Evolutionary conservation across 2,888 invertebrate species (phyloP), one percentile per base, ranked within the genome.

Genomic region (Calliphora vomitoria): DNA sequence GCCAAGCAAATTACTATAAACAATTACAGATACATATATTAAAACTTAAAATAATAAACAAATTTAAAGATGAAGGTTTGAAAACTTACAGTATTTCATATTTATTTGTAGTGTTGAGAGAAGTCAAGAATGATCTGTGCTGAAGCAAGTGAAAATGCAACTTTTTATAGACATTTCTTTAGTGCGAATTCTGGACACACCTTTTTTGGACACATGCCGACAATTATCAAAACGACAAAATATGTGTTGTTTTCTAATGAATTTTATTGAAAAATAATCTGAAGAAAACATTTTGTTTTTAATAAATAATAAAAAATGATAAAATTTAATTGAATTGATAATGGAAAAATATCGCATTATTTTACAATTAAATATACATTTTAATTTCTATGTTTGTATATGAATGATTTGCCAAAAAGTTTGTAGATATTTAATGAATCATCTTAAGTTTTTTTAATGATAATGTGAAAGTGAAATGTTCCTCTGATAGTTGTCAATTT

Each of bases 21-120:
- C 20, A 58, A 62, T 20, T 35, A 20, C 0, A 55, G 5, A 44
- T 2, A 35, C 35, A 35, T 4, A 35, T 35, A 35, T 35, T 35
- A 35, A 1, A 38, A 25, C 13, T 10, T 11, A 25, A 15, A 53
- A 68, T 58, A 68, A 25, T 41, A 47, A 35, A 69, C 53, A 35
- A 4, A 5, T 5, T 66, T 66, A 15, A 62, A 18, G 64, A 25
- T 18, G 18, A 10, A 38, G 13, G 18, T 25, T 68, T 18, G 68
- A 13, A 44, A 58, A 75, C 60, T 38, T 82, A 90, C 90, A 86
- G 83, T 85, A 82, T 88, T 89, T 90, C 90, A 90, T 89, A 8
- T 25, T 44, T 78, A 55, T 18, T 69, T 38, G 15, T 8, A 41
- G 4, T 66, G 31, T 11, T 38, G 0, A n/a, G 41, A 20, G 18